These are phyloP conservation scores for Decapterus maruadsi DNA, from an alignment of 2,797 vertebrate species.

Conservation along the genomic window DNA sequence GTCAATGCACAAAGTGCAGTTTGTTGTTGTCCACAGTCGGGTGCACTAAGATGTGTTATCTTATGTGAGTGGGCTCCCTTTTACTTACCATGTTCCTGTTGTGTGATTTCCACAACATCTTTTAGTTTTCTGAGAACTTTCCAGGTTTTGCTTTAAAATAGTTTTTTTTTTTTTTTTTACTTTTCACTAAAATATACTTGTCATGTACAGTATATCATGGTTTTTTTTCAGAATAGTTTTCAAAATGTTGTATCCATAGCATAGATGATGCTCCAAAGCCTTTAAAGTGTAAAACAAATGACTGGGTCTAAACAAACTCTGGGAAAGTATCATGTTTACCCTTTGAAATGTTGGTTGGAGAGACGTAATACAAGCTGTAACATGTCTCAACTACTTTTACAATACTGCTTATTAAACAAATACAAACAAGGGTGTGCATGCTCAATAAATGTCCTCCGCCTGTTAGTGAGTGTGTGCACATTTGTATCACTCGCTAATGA, in stretches of 20 bases:
- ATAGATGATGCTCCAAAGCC: conserved; percentile 1
- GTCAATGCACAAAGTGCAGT: neutral
- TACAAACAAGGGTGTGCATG: conserved; percentile 46
- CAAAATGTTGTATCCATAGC: neutral
- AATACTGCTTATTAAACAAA: conserved; percentile 24
- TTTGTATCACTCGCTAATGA: conserved; percentile 13
- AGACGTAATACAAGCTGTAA: conserved; percentile 22
- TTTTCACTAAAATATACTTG: neutral
- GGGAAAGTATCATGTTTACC: conserved; percentile 48
- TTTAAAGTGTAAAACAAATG: conserved; percentile 14
- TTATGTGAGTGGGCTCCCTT: neutral
- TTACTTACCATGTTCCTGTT: conserved; percentile 13
- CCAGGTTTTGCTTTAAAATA: conserved; percentile 1
- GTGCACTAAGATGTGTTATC: neutral
- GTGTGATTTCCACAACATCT: neutral
- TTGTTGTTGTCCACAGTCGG: conserved; percentile 16
- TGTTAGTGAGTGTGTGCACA: conserved; percentile 17
- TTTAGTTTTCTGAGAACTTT: conserved; percentile 1
- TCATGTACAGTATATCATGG: neutral
- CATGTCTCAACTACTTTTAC: conserved; percentile 27
- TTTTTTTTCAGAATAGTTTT: conserved; percentile 7
- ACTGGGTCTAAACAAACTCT: conserved; percentile 27
- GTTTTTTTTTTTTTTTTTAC: neutral
- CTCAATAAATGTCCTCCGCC: conserved; percentile 26
- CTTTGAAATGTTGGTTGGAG: conserved; percentile 31